Base-by-base conservation (phyloP, 2,888 invertebrate species). In the Lycia hirtaria region DNA sequence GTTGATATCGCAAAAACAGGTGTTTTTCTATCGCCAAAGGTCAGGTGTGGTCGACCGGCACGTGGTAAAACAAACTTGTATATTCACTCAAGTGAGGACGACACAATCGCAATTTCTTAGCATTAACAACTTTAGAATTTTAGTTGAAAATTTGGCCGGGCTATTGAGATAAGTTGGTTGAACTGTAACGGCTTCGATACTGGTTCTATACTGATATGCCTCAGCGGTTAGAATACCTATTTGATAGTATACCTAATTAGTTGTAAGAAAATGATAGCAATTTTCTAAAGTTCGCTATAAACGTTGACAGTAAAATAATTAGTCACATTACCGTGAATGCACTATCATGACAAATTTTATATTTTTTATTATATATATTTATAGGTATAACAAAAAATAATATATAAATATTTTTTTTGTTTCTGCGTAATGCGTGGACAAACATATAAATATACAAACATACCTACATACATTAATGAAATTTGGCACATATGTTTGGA, bases 1-100 rank as follows among this genome's bases (percentile, higher is more conserved):
- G 83, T 85, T 76, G 80, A 75, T 77, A 71, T 78, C 60, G 80
- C 75, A 81, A 85, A 85, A 78, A 85, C 87, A 88, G 85, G 85
- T 87, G 87, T 64, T 67, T 65, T 57, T 64, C 33, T 54, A 44
- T 56, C 60, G 59, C 44, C 62, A 88, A 90, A 90, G 89, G 89
- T 88, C 89, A 89, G 62, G 65, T 65, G 80, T 75, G 71, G 64
- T 63, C 76, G 80, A 81, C 78, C 81, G 61, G 67, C 67, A 67
- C 73, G 47, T 47, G 47, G 24, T 47, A 19, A 14, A n/a, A 41
- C 41, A 9, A 28, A 26, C 26, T 41, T 28, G 28, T 5, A 4
- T 6, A 10, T 4, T 1, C 1, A 15, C 1, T 17, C 10, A 5
- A 15, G 1, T 12, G 7, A 10, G 6, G 17, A 10, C 4, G 26